Evolutionary conservation across 2,113 vertebrate genomes (phyloP).

Genomic region (Thryonomys swinderianus): DNA sequence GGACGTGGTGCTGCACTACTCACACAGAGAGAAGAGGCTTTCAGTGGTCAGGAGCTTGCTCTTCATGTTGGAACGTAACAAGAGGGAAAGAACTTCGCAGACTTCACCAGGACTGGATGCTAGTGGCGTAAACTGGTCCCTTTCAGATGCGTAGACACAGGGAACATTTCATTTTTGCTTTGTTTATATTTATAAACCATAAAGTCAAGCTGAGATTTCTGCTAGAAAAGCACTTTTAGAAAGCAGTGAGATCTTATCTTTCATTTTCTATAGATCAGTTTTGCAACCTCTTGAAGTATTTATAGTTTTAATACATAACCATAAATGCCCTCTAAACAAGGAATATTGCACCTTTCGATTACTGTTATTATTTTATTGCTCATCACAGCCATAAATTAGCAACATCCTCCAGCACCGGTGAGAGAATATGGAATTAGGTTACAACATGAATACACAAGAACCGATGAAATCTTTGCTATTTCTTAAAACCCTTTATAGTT

Average conservation of each 20-base stretch:
- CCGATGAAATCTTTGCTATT: conserved; percentile 84
- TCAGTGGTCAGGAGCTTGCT: too few relatives aligned
- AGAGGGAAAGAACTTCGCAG: background rate
- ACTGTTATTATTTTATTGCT: conserved; percentile 88
- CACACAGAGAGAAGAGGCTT: too few relatives aligned
- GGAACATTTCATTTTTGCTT: conserved; percentile 40
- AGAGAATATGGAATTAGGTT: conserved; percentile 81
- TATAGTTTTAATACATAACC: conserved; percentile 88
- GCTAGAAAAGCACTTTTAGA: conserved; percentile 68
- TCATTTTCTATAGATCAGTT: conserved; percentile 81
- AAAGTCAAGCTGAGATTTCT: conserved; percentile 67
- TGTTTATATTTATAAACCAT: conserved; percentile 69
- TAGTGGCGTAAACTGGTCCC: background rate
- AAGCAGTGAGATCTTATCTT: conserved; percentile 79
- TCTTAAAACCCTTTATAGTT: conserved; percentile 86
- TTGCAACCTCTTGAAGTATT: conserved; percentile 84
- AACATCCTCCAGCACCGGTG: conserved; percentile 81
- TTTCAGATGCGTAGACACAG: background rate
- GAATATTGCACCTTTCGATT: conserved; percentile 87
- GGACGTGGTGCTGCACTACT: too few relatives aligned
- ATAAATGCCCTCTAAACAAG: conserved; percentile 88
- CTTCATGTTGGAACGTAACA: background rate
- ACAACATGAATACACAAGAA: conserved; percentile 81
- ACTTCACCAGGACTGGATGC: background rate
- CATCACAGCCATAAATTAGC: conserved; percentile 85